These are phyloP conservation scores for Acronicta leporina DNA, from an alignment of 2,888 invertebrate species.

Conservation along the genomic window DNA sequence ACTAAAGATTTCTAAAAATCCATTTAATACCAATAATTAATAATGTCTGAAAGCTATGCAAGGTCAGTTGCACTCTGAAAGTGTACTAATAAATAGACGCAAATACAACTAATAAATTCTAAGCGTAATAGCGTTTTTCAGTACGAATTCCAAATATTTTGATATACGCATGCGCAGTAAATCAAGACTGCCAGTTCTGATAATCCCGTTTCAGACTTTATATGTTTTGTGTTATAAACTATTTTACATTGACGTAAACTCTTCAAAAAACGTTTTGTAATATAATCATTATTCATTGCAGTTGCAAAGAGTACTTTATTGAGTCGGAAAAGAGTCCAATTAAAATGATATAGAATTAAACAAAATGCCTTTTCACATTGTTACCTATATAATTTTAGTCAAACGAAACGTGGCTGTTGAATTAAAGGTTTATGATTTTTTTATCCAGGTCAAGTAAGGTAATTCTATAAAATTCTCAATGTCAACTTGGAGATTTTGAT, in stretches of 20 bases:
- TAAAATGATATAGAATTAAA: too few species aligned
- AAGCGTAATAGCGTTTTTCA: slow-evolving; percentile 25
- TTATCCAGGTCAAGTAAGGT: too few species aligned
- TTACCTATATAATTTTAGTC: too few species aligned
- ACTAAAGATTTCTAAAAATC: background rate
- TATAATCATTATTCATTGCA: slow-evolving; percentile 24
- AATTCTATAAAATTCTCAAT: too few species aligned
- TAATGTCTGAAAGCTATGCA: slow-evolving; percentile 35
- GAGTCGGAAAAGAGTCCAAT: too few species aligned
- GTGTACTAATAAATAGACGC: slow-evolving; percentile 26
- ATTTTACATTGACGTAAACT: slow-evolving; percentile 1
- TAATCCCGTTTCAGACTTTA: slow-evolving; percentile 32
- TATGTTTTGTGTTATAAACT: slow-evolving; percentile 33
- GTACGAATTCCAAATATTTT: slow-evolving; percentile 9
- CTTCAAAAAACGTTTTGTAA: slow-evolving; percentile 16
- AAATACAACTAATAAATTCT: slow-evolving; percentile 33
- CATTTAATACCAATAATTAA: slow-evolving; percentile 20
- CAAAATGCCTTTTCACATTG: too few species aligned
- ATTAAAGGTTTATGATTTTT: too few species aligned
- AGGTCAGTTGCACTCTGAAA: slow-evolving; percentile 26
- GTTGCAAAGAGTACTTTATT: background rate
- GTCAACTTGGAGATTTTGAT: too few species aligned
- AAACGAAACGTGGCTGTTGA: too few species aligned
- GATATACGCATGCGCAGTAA: slow-evolving; percentile 28
- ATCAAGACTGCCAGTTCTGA: slow-evolving; percentile 26